Evolutionary conservation across 2,888 invertebrate genomes (phyloP).

Genomic region (Pollenia griseotomentosa): DNA sequence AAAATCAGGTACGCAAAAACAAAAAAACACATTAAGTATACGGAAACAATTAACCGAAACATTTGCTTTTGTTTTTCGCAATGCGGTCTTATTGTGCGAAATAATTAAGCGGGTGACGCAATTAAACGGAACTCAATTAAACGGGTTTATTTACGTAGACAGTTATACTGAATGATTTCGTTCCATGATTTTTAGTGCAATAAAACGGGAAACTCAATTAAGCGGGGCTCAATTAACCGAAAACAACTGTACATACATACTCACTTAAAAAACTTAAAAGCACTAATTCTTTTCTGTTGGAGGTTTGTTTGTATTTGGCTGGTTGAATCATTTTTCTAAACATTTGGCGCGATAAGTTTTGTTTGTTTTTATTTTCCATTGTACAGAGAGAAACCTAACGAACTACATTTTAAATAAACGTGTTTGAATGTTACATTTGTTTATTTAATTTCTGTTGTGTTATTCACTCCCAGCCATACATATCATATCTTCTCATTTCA

Average conservation of each 20-base stretch:
- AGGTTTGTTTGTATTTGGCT: constrained; percentile 2
- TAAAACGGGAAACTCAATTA: too few relatives aligned
- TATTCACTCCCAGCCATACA: constrained; percentile 31
- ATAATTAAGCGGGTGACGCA: too few relatives aligned
- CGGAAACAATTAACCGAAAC: too few relatives aligned
- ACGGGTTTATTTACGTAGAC: too few relatives aligned
- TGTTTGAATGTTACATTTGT: constrained; percentile 40
- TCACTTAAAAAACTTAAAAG: not conserved
- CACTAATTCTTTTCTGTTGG: not conserved
- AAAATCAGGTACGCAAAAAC: too few relatives aligned
- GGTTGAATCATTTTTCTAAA: constrained; percentile 10
- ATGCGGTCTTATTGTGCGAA: too few relatives aligned
- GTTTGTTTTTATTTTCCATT: constrained; percentile 32
- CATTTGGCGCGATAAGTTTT: constrained; percentile 47
- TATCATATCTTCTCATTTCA: constrained; percentile 17
- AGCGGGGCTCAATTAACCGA: too few relatives aligned
- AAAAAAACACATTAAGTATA: too few relatives aligned
- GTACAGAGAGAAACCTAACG: constrained; percentile 26
- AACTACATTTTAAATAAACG: constrained; percentile 21
- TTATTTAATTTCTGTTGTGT: constrained; percentile 23
- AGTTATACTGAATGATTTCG: too few relatives aligned
- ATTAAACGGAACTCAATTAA: too few relatives aligned
- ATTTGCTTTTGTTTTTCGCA: too few relatives aligned
- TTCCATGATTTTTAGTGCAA: too few relatives aligned
- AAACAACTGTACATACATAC: not conserved